Evolutionary conservation across 1,140 invertebrate genomes (phyloP).

Genomic region (Battus philenor): DNA sequence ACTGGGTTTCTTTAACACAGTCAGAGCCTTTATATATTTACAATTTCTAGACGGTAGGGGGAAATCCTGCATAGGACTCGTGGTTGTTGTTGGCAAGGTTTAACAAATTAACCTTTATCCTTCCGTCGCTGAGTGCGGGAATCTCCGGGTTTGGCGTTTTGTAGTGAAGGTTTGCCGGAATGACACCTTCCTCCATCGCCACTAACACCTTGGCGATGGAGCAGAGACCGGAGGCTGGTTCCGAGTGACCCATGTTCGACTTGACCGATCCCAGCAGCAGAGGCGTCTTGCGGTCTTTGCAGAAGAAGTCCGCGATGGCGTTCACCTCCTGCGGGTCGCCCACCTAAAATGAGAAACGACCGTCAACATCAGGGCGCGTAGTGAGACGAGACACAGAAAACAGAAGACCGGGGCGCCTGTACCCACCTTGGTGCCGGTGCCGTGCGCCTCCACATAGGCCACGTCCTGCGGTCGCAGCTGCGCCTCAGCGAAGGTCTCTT

Average conservation of each 20-base stretch:
- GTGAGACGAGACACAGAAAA: no score
- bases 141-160: slow-evolving; percentile 92
- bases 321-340: slow-evolving; percentile 98
- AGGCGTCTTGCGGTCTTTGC: slow-evolving; percentile 86
- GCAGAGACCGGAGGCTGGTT: slow-evolving; percentile 94
- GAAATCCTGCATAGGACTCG: no score
- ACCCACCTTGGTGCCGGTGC: slow-evolving; percentile 95
- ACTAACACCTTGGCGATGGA: slow-evolving; percentile 93
- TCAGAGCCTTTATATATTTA: no score
- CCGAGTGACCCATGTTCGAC: slow-evolving; percentile 98
- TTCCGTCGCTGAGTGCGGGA: slow-evolving; percentile 89
- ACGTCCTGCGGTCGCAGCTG: slow-evolving; percentile 89
- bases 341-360: slow-evolving; percentile 60
- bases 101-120: slow-evolving; percentile 79
- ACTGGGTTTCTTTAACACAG: no score
- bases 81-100: background rate
- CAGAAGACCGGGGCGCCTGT: no score
- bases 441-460: slow-evolving; percentile 95
- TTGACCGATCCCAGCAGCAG: slow-evolving; percentile 96
- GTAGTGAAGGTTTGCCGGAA: slow-evolving; percentile 95
- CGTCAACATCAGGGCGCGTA: background rate
- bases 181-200: slow-evolving; percentile 90
- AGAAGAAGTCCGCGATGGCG: slow-evolving; percentile 94
- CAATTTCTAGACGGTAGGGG: no score
- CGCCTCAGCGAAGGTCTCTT: slow-evolving; percentile 89